phyloP scores from a whole-genome alignment of 2,113 vertebrate genomes.

The Atherinomorus stipes region DNA sequence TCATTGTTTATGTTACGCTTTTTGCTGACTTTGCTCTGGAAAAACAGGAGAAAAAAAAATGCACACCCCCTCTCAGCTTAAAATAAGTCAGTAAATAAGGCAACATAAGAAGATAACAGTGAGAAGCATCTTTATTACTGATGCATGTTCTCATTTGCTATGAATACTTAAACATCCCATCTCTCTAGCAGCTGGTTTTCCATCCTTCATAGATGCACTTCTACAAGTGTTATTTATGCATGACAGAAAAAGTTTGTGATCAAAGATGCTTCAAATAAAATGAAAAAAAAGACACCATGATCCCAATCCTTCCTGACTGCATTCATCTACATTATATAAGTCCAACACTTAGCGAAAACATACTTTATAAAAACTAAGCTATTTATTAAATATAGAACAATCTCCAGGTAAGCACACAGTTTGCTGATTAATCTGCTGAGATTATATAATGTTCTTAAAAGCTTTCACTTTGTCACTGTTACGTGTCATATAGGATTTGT shows the following conservation, averaged over 20 bases:
- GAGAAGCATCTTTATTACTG: constrained; percentile 2
- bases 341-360: constrained; percentile 48
- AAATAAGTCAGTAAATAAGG: constrained; percentile 51
- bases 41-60: constrained; percentile 22
- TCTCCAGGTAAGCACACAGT: constrained; percentile 64
- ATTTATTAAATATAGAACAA: constrained; percentile 76
- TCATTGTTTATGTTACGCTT: constrained; percentile 25
- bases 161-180: constrained; percentile 6
- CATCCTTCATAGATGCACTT: constrained; percentile 1
- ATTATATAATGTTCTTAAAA: constrained; percentile 68
- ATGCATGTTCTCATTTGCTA: constrained; percentile 22
- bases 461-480: constrained; percentile 51
- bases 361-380: constrained; percentile 63
- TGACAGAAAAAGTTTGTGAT: constrained; percentile 1
- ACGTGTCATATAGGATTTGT: constrained; percentile 40
- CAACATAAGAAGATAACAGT: constrained; percentile 23
- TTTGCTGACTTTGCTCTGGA: constrained; percentile 40
- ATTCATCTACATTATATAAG: constrained; percentile 48
- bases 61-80: constrained; percentile 13
- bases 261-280: constrained; percentile 16
- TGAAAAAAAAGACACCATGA: constrained; percentile 3
- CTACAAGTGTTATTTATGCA: not conserved
- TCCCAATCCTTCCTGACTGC: constrained; percentile 35
- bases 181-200: not conserved
- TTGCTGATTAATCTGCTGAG: constrained; percentile 59